Evolutionary conservation across 2,113 vertebrate genomes (phyloP).

Genomic region (Nestor notabilis): DNA sequence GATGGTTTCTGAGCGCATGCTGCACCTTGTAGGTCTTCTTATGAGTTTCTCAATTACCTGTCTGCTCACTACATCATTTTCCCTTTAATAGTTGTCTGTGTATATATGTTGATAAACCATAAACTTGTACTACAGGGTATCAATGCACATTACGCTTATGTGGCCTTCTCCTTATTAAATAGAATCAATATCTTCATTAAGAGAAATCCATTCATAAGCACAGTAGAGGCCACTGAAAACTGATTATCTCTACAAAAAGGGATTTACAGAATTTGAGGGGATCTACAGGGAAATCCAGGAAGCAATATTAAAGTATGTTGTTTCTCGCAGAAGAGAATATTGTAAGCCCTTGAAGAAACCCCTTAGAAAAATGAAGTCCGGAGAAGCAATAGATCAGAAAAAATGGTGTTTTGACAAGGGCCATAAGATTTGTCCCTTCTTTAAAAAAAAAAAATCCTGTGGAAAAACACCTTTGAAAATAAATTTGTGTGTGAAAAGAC

Average conservation of each 20-base stretch:
- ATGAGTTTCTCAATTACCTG: background rate
- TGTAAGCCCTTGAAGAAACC: background rate
- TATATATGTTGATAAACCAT: background rate
- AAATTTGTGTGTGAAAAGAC: background rate
- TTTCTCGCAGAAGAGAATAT: background rate
- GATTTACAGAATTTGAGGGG: background rate
- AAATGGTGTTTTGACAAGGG: background rate
- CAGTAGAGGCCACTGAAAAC: background rate
- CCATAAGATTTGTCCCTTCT: background rate
- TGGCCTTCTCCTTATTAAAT: background rate
- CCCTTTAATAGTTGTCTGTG: background rate
- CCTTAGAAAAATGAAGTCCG: background rate
- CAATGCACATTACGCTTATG: background rate
- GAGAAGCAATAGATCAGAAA: background rate
- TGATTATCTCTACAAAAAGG: background rate
- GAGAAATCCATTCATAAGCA: background rate
- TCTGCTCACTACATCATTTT: background rate
- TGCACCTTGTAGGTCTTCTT: background rate
- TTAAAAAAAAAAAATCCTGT: background rate
- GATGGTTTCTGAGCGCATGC: background rate
- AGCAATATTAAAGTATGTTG: background rate
- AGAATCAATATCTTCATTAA: background rate
- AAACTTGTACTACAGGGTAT: background rate
- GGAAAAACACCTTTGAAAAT: background rate
- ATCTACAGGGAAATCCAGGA: constrained; percentile 5